Conservation (phyloP, 2,113 vertebrate genomes). For the Oreochromis niloticus region DNA sequence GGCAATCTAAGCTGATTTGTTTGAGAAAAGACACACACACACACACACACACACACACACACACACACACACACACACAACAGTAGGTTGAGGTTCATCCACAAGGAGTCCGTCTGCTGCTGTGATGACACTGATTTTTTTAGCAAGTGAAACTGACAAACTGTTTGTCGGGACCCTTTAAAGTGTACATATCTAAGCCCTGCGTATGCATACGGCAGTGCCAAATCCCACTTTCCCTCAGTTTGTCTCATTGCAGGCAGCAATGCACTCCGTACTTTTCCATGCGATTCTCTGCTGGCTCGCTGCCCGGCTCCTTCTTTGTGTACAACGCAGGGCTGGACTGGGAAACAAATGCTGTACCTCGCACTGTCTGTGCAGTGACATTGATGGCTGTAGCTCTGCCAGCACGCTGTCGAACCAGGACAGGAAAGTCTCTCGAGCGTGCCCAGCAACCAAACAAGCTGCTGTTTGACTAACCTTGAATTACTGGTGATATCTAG, state of each 20-base stretch:
- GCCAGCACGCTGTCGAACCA: constrained; percentile 26
- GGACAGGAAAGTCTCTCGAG: constrained; percentile 39
- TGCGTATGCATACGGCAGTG: background rate
- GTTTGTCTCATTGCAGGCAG: background rate
- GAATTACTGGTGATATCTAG: constrained; percentile 49
- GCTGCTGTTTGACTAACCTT: constrained; percentile 65
- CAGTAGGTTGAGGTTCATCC: background rate
- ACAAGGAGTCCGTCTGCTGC: background rate
- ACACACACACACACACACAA: background rate
- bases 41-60: background rate
- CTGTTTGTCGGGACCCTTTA: background rate
- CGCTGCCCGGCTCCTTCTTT: background rate
- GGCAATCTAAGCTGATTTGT: constrained; percentile 26
- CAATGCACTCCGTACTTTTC: background rate
- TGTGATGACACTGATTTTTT: background rate
- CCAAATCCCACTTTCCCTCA: background rate
- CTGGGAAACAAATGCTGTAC: constrained; percentile 5
- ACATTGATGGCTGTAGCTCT: constrained; percentile 37
- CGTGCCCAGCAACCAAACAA: constrained; percentile 42
- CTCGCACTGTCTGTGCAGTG: background rate
- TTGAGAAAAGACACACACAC: background rate
- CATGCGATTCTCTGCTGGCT: background rate
- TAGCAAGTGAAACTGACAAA: background rate
- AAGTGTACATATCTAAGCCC: background rate
- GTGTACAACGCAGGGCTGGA: background rate